These are phyloP conservation scores for Tamias sibiricus DNA, from an alignment of 2,113 vertebrate genomes.

Conservation along the genomic window DNA sequence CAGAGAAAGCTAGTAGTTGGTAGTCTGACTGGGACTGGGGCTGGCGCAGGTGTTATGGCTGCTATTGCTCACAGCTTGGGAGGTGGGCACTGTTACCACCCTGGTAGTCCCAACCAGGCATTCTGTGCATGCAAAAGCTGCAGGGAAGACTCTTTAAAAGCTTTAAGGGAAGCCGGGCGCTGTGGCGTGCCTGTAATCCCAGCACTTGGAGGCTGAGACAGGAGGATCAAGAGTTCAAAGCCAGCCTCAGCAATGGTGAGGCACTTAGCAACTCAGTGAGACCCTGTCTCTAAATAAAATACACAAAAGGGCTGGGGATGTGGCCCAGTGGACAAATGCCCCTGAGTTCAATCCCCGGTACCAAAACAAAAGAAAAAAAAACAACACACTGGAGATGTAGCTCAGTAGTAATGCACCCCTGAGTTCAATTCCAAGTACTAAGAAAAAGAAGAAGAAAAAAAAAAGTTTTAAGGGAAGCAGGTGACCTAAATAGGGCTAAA, in stretches of 20 bases:
- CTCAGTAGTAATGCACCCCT: not conserved
- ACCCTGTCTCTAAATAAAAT: not conserved
- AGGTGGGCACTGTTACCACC: not conserved
- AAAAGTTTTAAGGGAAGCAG: no score
- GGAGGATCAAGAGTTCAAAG: not conserved
- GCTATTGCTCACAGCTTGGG: no score
- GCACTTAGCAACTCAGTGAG: no score
- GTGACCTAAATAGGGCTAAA: no score
- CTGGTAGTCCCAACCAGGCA: not conserved
- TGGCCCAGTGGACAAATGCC: no score
- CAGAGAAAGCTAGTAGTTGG: not conserved
- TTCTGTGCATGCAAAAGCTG: not conserved
- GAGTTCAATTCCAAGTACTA: not conserved
- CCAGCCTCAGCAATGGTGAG: not conserved
- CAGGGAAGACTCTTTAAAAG: not conserved
- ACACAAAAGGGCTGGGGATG: no score
- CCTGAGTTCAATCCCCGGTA: no score
- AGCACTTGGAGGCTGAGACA: not conserved
- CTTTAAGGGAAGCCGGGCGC: not conserved
- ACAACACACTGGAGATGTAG: not conserved
- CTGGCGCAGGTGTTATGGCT: no score
- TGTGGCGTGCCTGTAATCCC: not conserved
- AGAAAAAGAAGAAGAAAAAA: not conserved
- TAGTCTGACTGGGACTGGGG: not conserved
- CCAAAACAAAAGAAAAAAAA: not conserved